These are phyloP conservation scores for Diphyllodes magnificus DNA, from an alignment of 2,113 vertebrate species.

Conservation along the genomic window DNA sequence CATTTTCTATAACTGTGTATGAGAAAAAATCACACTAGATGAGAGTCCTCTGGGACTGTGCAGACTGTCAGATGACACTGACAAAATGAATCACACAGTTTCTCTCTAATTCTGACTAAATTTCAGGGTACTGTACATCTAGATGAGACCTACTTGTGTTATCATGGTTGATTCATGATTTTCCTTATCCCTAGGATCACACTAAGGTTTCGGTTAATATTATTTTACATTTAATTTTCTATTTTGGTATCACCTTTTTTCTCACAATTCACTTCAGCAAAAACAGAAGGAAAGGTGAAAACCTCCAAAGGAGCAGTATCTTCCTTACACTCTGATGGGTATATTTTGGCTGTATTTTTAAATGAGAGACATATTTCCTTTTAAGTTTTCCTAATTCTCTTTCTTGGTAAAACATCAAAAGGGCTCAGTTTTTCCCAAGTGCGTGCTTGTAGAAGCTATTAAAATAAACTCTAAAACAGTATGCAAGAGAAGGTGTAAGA, in stretches of 20 bases:
- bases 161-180: not conserved
- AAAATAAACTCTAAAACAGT: not conserved
- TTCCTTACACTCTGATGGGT: not conserved
- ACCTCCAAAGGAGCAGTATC: not conserved
- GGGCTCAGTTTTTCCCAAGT: not conserved
- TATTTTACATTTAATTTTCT: not conserved
- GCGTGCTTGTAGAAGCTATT: not conserved
- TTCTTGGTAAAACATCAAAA: not conserved
- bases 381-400: not conserved
- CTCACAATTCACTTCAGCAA: not conserved
- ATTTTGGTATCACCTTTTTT: not conserved
- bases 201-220: not conserved
- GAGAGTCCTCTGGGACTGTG: not conserved
- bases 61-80: not conserved
- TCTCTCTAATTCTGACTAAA: not conserved
- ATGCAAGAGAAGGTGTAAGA: not conserved
- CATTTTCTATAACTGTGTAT: not conserved
- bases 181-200: not conserved
- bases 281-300: not conserved
- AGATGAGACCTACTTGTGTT: not conserved
- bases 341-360: not conserved
- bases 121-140: not conserved
- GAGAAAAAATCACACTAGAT: not conserved
- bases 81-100: not conserved
- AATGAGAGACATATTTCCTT: not conserved